Conservation (phyloP, 2,113 vertebrate genomes). For the Mustela lutreola region DNA sequence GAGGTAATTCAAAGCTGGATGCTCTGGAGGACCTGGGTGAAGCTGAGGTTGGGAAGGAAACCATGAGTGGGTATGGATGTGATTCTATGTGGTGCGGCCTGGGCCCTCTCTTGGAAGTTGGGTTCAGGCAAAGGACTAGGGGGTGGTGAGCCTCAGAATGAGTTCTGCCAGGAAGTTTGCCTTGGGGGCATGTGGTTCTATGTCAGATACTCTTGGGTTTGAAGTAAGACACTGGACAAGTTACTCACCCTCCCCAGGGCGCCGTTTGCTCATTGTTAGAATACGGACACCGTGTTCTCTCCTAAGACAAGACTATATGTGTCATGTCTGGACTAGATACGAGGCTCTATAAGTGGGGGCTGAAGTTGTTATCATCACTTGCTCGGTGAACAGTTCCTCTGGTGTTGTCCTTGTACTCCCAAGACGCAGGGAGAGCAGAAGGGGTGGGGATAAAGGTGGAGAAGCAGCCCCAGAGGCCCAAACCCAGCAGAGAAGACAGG, state of each 20-base stretch:
- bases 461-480: neutral
- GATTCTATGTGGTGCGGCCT: neutral
- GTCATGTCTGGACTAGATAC: neutral
- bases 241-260: neutral
- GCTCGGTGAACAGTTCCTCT: neutral
- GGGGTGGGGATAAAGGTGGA: neutral
- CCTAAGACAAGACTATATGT: neutral
- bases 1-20: neutral
- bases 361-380: neutral
- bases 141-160: neutral
- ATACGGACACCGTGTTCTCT: neutral
- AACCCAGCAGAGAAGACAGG: neutral
- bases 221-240: neutral
- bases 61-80: neutral
- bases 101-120: neutral
- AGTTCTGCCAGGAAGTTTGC: neutral
- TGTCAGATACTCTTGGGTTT: neutral
- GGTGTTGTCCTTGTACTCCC: neutral
- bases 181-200: fast-evolving
- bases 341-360: neutral
- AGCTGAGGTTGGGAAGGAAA: neutral
- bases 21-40: neutral
- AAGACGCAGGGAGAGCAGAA: neutral
- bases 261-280: neutral
- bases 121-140: neutral